Evolutionary conservation across 2,797 vertebrate genomes (phyloP), one percentile per base, ranked within the genome.

Genomic region (Characodon lateralis): DNA sequence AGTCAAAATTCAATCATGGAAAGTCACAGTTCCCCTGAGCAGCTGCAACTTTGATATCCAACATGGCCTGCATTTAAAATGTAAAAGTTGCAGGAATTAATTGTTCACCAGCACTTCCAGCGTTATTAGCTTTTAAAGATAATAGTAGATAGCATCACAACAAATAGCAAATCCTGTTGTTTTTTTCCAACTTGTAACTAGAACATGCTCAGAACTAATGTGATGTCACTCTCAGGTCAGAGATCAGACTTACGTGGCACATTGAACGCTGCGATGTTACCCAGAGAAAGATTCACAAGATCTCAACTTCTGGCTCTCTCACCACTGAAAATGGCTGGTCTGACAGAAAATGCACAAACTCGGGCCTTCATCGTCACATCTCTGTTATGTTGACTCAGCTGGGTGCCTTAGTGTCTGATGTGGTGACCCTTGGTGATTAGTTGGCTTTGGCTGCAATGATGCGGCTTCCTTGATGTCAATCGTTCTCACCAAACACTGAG

Each of bases 351-450:
- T 59, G 0, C 78, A 71, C 80, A 77, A 39, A 59, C 59, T 26
- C 12, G 3, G 76, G 75, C 81, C 81, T 78, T 79, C 81, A 80
- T 73, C 82, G 71, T 84, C 89, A 83, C 74, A 71, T 82, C 77
- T 81, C 80, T 89, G 88, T 89, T 73, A 77, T 95, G 90, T 95
- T 95, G 93, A 94, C 93, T 91, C 94, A 95, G 94, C 93, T 95
- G 93, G 89, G 93, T 83, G 76, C 80, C 75, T 81, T 76, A 31
- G 83, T 82, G 80, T 81, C 78, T 90, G 85, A 90, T 91, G 91
- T 92, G 90, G 86, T 90, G 85, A 85, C 88, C 90, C 86, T 85
- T 76, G 73, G 84, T 87, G 88, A 88, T 91, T 87, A 86, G 82
- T 77, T 87, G 89, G 91, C 85, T 93, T 92, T 89, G 90, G 88